Evolutionary conservation across 1,140 invertebrate genomes (phyloP), one percentile per base, ranked within the genome.

Genomic region (Heliconius hewitsoni): DNA sequence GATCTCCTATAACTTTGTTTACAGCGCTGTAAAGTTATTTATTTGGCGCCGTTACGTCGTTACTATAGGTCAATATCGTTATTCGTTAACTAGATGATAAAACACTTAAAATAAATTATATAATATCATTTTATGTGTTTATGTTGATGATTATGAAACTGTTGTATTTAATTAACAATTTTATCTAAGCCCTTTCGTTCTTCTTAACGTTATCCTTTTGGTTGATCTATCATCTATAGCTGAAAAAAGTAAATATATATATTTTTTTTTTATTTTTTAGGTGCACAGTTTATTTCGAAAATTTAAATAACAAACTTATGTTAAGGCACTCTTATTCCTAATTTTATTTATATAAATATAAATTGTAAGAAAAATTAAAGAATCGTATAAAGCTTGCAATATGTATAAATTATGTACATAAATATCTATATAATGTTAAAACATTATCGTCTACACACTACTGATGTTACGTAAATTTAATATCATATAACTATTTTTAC

Each of bases 21-120:
- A 86, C 82, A 80, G 55, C 80, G 82, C 81, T 77, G 85, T 89
- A 88, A 89, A 88, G 83, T 84, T 77, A 87, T 88, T 87, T 85
- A 80, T 87, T 88, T 75, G 82, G 77, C 83, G 79, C 82, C 80
- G 34, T 60, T 74, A 74, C 74, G 39, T 50, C 55, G 27, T 1
- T 37, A 39, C 46, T 74, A 30, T 34, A 66, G 73, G 60, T 66
- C 60, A 66, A 66, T 66, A 30, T 66, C 13, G 13, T 66, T 30
- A 66, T 66, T 27, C 11, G 27, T 66, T 66, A 66, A 66, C 60
- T 27, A 66, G 23, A 30, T 66, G 27, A 30, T 66, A 66, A 66
- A 66, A 30, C 60, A 66, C 13, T 66, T 66, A 66, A 66, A 66
- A 66, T 66, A 2, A 27, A 66, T 66, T 66, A 18, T 16, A 16